phyloP scores from a whole-genome alignment of 2,113 vertebrate genomes.

The Etheostoma cragini region DNA sequence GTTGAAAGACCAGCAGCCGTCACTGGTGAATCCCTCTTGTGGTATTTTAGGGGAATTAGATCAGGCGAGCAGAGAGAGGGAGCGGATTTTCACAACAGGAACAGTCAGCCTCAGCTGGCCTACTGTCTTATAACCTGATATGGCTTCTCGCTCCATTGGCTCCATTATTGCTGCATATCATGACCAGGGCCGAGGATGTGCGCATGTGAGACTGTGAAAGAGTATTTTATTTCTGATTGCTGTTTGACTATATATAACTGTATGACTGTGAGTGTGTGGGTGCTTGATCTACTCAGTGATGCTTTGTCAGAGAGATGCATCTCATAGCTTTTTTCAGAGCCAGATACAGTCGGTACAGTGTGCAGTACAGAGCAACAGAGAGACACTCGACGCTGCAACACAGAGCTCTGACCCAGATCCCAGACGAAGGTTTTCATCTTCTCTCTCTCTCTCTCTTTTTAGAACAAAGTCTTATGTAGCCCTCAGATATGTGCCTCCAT shows the following conservation, averaged over 20 bases:
- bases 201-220: conserved; percentile 23
- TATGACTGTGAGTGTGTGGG: conserved; percentile 14
- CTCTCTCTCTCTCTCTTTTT: conserved; percentile 56
- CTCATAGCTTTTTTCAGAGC: conserved; percentile 40
- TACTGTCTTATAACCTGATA: conserved; percentile 46
- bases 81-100: conserved; percentile 34
- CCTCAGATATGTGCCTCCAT: conserved; percentile 74
- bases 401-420: conserved; percentile 82
- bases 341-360: conserved; percentile 59
- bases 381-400: conserved; percentile 51
- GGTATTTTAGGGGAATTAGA: conserved; percentile 46
- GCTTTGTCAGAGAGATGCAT: conserved; percentile 36
- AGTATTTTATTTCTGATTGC: conserved; percentile 53
- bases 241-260: conserved; percentile 45
- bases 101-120: conserved; percentile 46
- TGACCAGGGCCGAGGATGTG: conserved; percentile 4
- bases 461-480: conserved; percentile 79
- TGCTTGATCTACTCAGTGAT: conserved; percentile 41
- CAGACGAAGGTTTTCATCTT: conserved; percentile 75
- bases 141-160: conserved; percentile 58
- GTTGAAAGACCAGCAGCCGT: no score
- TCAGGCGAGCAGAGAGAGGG: conserved; percentile 14
- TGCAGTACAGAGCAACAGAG: conserved; percentile 46
- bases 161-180: conserved; percentile 36
- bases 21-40: conserved; percentile 31